These are phyloP conservation scores for Biston betularia DNA, from an alignment of 2,888 invertebrate species.

Conservation along the genomic window DNA sequence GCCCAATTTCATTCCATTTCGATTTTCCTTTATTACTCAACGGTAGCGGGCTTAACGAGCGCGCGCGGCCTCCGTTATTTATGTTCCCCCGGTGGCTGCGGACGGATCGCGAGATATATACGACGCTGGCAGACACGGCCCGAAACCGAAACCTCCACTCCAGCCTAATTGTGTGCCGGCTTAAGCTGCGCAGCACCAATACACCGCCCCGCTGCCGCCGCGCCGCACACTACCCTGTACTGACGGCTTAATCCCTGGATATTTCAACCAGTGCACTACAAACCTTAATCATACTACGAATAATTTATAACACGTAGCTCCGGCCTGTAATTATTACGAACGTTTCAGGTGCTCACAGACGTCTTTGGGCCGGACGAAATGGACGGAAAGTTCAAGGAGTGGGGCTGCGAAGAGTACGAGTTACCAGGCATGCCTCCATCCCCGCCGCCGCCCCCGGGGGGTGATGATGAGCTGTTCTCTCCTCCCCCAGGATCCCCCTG, in stretches of 20 bases:
- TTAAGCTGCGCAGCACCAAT: conserved; percentile 70
- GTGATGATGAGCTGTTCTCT: conserved; percentile 94
- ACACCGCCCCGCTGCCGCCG: conserved; percentile 60
- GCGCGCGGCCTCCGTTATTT: conserved; percentile 82
- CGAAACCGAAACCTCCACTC: conserved; percentile 77
- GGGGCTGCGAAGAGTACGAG: conserved; percentile 90
- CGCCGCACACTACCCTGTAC: conserved; percentile 48
- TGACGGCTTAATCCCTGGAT: conserved; percentile 70
- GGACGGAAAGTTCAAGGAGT: conserved; percentile 82
- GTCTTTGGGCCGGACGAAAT: conserved; percentile 88
- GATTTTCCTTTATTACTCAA: conserved; percentile 86
- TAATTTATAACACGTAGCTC: not conserved
- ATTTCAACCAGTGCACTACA: conserved; percentile 49
- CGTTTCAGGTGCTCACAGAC: conserved; percentile 90
- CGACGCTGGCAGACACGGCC: conserved; percentile 71
- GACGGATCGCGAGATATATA: conserved; percentile 84
- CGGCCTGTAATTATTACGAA: conserved; percentile 2
- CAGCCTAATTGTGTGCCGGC: conserved; percentile 80
- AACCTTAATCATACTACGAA: conserved; percentile 9
- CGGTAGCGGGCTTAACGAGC: conserved; percentile 85
- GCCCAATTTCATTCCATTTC: conserved; percentile 86
- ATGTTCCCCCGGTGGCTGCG: conserved; percentile 84
- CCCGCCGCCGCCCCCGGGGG: conserved; percentile 91
- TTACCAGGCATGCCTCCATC: conserved; percentile 90
- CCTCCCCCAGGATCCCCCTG: conserved; percentile 90